phyloP scores from a whole-genome alignment of 92 coral and sea anemone genomes.

The Pocillopora meandrina region DNA sequence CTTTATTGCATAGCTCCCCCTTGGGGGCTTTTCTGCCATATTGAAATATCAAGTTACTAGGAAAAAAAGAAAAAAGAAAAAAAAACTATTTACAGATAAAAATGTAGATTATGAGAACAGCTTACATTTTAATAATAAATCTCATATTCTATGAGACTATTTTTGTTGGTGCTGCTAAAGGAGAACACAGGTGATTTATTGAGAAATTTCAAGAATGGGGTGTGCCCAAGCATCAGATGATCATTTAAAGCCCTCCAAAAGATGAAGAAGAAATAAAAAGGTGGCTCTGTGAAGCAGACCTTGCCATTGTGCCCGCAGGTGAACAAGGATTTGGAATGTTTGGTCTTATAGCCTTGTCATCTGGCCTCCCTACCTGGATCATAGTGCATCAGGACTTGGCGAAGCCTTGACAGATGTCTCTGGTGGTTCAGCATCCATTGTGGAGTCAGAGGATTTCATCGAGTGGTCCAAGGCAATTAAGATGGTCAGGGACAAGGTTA shows the following conservation, averaged over 20 bases:
- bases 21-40: no score
- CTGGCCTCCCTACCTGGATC: slow-evolving; percentile 4
- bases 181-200: not conserved
- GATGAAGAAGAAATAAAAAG: not conserved
- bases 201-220: not conserved
- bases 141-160: not conserved
- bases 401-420: not conserved
- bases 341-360: not conserved
- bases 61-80: no score
- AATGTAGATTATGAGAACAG: no score
- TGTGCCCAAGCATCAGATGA: not conserved
- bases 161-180: slow-evolving; percentile 1
- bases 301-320: not conserved
- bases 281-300: not conserved
- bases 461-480: slow-evolving; percentile 6
- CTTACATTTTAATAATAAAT: no score
- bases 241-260: not conserved
- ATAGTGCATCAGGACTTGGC: slow-evolving; percentile 1
- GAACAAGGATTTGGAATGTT: not conserved
- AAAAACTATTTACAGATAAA: no score
- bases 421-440: not conserved
- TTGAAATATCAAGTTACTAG: no score
- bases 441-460: not conserved
- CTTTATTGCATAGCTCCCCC: no score
- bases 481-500: not conserved